phyloP scores from a whole-genome alignment of 35 echinoderm and acorn worm species.

The Heliocidaris tuberculata region DNA sequence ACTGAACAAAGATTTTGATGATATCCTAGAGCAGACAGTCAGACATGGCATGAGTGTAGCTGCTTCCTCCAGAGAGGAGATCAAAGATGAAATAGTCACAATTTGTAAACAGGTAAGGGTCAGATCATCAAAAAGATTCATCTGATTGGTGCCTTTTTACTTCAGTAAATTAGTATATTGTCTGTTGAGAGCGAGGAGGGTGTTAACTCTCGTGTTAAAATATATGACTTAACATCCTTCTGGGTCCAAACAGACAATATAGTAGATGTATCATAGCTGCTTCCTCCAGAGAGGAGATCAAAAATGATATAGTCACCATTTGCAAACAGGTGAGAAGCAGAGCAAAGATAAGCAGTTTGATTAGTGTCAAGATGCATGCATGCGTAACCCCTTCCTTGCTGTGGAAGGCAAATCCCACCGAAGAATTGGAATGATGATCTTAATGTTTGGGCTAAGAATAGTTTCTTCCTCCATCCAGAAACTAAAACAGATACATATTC shows the following conservation, averaged over 20 bases:
- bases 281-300: slow-evolving; percentile 62
- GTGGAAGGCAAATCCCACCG: no score
- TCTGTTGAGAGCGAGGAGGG: not conserved
- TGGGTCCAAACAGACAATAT: not conserved
- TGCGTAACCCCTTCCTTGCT: no score
- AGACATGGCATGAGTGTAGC: slow-evolving; percentile 86
- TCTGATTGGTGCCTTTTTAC: no score
- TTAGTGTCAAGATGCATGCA: no score
- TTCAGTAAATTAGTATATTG: no score
- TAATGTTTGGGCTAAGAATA: no score
- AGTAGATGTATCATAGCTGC: not conserved
- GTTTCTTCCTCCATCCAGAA: no score
- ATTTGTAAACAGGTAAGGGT: slow-evolving; percentile 74
- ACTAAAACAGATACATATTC: no score
- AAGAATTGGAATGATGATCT: no score
- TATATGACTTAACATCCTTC: no score
- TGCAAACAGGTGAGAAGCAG: slow-evolving; percentile 71
- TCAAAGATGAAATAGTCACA: slow-evolving; percentile 62
- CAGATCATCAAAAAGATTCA: not conserved
- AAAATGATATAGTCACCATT: slow-evolving; percentile 59
- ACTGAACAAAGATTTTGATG: slow-evolving; percentile 58
- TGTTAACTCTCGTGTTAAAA: no score
- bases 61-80: slow-evolving; percentile 61
- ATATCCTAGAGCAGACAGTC: slow-evolving; percentile 59
- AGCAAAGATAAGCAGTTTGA: no score